A percentile compares a stretch with the other conserved stretches of the same genome.
Evolutionary conservation across 2,113 vertebrate genomes (phyloP).

Genomic region (Probosciger aterrimus): DNA sequence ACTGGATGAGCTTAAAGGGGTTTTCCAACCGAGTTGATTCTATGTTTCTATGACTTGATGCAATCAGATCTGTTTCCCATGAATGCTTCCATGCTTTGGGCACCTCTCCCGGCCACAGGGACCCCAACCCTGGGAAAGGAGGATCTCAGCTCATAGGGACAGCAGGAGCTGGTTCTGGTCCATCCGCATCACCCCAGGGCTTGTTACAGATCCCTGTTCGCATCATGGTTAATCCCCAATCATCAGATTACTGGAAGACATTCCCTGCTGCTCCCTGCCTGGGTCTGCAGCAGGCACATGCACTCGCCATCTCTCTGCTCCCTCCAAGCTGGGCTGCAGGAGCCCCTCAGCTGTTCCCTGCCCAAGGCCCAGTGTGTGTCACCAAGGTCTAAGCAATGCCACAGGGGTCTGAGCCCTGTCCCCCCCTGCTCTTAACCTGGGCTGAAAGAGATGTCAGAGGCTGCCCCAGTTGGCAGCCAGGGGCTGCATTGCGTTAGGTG

Average conservation of each 20-base stretch:
- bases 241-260: background rate
- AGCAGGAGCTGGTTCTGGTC: background rate
- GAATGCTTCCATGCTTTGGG: background rate
- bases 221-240: background rate
- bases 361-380: background rate
- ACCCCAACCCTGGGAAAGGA: background rate
- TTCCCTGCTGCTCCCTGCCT: background rate
- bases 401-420: background rate
- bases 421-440: fast-evolving
- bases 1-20: background rate
- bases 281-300: fast-evolving
- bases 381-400: background rate
- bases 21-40: background rate
- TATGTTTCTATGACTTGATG: background rate
- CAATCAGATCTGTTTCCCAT: background rate
- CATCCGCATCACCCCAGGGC: too few relatives aligned
- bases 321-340: fast-evolving
- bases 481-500: background rate
- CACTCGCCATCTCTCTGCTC: too few relatives aligned
- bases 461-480: slow-evolving; percentile 1
- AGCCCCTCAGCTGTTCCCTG: background rate
- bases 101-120: background rate
- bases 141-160: background rate
- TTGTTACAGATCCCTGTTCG: background rate
- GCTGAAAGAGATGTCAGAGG: background rate